Evolutionary conservation across 2,888 invertebrate species (phyloP), one percentile per base, ranked within the genome.

Genomic region (Physocephala rufipes): DNA sequence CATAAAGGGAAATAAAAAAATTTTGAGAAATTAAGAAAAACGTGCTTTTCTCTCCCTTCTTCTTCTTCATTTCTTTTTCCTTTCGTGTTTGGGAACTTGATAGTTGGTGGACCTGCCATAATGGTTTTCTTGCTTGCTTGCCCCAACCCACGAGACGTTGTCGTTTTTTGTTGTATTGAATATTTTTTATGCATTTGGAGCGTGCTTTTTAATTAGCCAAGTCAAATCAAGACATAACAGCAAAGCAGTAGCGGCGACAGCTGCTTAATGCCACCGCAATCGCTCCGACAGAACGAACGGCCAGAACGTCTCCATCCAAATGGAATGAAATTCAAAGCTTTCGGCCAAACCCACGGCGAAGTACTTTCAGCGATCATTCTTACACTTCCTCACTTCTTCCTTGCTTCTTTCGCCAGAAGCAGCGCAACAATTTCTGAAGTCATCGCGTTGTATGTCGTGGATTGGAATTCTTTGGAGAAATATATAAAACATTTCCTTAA

Each of bases 341-440:
- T 16, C 16, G 19, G 26, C 30, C 16, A n/a, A 64, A 21, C 49
- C 64, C 49, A 12, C 28, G 5, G 64, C 16, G 64, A 64, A 49
- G n/a, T 28, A 26, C 4, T n/a, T 5, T 13, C 12, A 49, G 45
- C 15, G 19, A 13, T 19, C 9, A 12, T 64, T 2, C 26, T 47
- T n/a, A n/a, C n/a, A 26, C 24, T 58, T 61, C 15, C 47, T 2
- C 36, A 36, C 30, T 62, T 36, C n/a, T 13, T 19, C n/a, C 7
- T 30, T 28, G 30, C 47, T 36, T 63, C 43, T 67, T 49, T 67
- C 21, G 58, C 36, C 9, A 9, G 5, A 36, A 9, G 36, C 9
- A 21, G 43, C 28, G 72, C 78, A 78, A 79, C 77, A 79, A 80
- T 81, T 80, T 81, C 79, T 81, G 81, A 79, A n/a, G n/a, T n/a